Evolutionary conservation across 2,888 invertebrate genomes (phyloP), one percentile per base, ranked within the genome.

Genomic region (Xiphydria camelus): DNA sequence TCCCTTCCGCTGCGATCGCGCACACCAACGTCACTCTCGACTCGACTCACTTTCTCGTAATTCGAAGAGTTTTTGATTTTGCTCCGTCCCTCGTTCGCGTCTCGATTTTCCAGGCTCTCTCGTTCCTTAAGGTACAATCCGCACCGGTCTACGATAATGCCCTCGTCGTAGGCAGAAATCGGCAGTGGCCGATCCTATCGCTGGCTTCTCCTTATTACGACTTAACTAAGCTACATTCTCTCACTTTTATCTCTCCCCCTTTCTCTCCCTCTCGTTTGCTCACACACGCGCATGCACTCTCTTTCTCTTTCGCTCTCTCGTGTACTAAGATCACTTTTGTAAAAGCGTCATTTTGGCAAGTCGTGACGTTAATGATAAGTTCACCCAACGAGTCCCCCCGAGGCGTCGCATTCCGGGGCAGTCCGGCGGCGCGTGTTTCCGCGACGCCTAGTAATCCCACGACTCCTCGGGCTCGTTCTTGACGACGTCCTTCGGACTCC

Each of bases 161-260:
- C 73, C 73, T 72, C 63, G 60, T 67, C 60, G 61, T 73, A 74
- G 73, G 73, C 73, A 73, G 73, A 72, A 73, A 64, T 62, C 71
- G 64, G 58, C 60, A 52, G 41, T 49, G 36, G 47, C 61, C 70
- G 67, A 72, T 44, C 33, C 34, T 45, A 45, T 34, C 45, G 41
- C 26, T 34, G 34, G 45, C 25, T 31, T 10, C 29, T 10, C 29
- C 7, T 17, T n/a, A n/a, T n/a, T n/a, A n/a, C n/a, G n/a, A n/a
- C n/a, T n/a, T n/a, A n/a, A n/a, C n/a, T n/a, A n/a, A n/a, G n/a
- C n/a, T n/a, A n/a, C n/a, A n/a, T n/a, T n/a, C n/a, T n/a, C n/a
- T n/a, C n/a, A n/a, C n/a, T n/a, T 10, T 37, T 32, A 29, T 10
- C 2, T 23, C 10, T 32, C 4, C 25, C 37, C 19, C 10, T 10